Evolutionary conservation across 2,888 invertebrate genomes (phyloP), one percentile per base, ranked within the genome.

Genomic region (Chloroclysta siterata): DNA sequence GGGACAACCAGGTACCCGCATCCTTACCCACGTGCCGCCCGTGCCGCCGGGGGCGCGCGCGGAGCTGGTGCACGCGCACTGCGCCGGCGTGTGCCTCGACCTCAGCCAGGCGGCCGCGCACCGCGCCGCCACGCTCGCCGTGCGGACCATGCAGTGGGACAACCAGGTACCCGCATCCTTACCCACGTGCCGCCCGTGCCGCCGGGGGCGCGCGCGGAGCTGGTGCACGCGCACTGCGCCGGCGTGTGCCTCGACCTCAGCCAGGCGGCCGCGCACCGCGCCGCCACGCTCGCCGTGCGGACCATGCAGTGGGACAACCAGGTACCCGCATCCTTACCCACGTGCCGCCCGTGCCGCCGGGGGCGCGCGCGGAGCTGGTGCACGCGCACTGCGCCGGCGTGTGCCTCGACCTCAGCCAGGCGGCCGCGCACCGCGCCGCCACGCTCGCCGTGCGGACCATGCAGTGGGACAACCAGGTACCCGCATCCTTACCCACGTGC

Each of bases 261-360:
- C 42, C 65, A 94, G 53, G 66, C 68, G 94, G 56, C 69, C 71
- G 65, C 52, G 65, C 69, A 47, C 57, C 61, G 53, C 65, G 65
- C 90, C 90, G 68, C 94, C 33, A 96, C 97, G 79, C 93, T 97
- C 57, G 95, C 95, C 76, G 95, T 99, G 15, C 94, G 94, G 63
- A 95, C 96, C 80, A 94, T 98, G 79, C 98, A 99, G 94, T 94
- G 96, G 80, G 97, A 98, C 89, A 98, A 98, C 89, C 97, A 96
- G 93, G 94, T 94, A 15, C n/a, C 4, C 11, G n/a, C 29, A 22
- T 3, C 3, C 22, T 22, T n/a, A n/a, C n/a, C n/a, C n/a, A n/a
- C n/a, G n/a, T n/a, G n/a, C n/a, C n/a, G n/a, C n/a, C n/a, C n/a
- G 87, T 97, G 73, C 98, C 97, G 69, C 91, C 97, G 73, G 95